Evolutionary conservation across 2,888 invertebrate genomes (phyloP), one percentile per base, ranked within the genome.

Genomic region (Ypsolopha scabrella): DNA sequence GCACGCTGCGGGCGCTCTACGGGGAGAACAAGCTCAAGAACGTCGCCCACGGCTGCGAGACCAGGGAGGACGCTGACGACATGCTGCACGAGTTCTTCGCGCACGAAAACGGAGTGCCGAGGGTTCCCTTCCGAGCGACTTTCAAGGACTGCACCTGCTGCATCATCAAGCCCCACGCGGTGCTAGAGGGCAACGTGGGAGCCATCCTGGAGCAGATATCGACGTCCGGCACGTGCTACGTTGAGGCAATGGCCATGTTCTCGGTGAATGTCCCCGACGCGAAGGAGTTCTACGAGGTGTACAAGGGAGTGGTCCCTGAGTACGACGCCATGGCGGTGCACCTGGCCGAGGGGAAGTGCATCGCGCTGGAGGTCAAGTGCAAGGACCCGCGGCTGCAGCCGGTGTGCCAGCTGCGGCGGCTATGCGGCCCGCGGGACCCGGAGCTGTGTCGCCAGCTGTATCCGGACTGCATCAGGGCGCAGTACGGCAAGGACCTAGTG

Each of bases 251-350:
- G 65, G 92, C 94, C 67, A 92, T 94, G 89, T 92, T 93, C 66
- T 86, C 91, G 52, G 81, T 98, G 62, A 93, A 92, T 61, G 86
- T 92, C 43, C 86, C 90, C 0, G 93, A 95, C 70, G 94, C 95
- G 24, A 91, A 94, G 72, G 96, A 97, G 72, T 97, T 97, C 82
- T 91, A 92, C 62, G 97, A 97, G 86, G 91, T 97, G 11, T 98
- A 98, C 73, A 94, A 94, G 72, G 95, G 94, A 1, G 93, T 95
- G 49, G 75, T 94, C 34, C 89, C 91, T 2, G 94, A 95, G 67
- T 93, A 91, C 67, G 87, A 89, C 90, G 90, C 89, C 1, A 93
- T 97, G 93, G 91, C 94, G 50, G 86, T 90, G 41, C 94, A 97
- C 72, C 82, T 97, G 56, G 90, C 94, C 41, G 93, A 95, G 62